Evolutionary conservation across 2,113 vertebrate genomes (phyloP).

Genomic region (Indri indri): DNA sequence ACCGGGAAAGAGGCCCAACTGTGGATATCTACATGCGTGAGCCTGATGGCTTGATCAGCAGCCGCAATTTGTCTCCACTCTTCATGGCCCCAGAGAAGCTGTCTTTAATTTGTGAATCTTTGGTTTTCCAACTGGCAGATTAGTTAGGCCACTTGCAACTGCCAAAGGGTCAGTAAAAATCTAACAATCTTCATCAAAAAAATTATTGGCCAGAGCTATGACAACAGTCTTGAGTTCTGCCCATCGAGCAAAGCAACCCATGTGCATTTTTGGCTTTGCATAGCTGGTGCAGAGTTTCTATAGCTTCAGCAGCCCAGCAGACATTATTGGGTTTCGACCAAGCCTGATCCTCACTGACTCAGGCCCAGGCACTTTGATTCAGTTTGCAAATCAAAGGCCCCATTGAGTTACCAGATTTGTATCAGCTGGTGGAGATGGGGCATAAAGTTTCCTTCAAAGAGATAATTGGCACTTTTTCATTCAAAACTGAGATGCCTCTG

Average conservation of each 20-base stretch:
- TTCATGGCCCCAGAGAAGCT: background rate
- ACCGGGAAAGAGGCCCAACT: background rate
- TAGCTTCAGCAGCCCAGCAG: background rate
- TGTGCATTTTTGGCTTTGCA: background rate
- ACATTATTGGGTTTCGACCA: background rate
- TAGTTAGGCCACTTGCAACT: background rate
- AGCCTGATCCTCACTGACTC: background rate
- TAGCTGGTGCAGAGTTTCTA: background rate
- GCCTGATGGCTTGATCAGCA: background rate
- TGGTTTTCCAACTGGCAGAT: background rate
- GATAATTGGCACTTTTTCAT: background rate
- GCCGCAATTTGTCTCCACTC: background rate
- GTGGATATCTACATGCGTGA: background rate
- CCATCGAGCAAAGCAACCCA: background rate
- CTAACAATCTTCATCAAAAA: background rate
- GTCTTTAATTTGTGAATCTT: background rate
- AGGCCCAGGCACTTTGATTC: too few relatives aligned
- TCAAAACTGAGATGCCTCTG: background rate
- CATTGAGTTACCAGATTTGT: background rate
- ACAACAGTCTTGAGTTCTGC: background rate
- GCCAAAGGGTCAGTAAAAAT: background rate
- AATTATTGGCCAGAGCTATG: background rate
- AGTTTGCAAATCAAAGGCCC: background rate
- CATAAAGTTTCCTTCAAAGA: background rate
- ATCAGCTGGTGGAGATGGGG: background rate